Conservation (phyloP, 2,113 vertebrate species). For the Baryphthengus martii region DNA sequence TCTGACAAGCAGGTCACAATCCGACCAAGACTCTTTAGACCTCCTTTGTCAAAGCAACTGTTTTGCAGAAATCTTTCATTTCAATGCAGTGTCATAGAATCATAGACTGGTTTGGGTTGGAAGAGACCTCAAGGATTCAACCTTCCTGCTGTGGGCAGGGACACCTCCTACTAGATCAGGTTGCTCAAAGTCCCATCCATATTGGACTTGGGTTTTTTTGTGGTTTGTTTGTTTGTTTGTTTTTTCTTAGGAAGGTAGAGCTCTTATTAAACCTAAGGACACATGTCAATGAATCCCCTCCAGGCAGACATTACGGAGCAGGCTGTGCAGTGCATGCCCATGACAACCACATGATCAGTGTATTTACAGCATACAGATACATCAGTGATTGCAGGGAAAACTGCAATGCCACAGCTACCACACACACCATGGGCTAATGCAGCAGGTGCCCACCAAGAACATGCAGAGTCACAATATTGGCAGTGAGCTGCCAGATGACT, state of each 20-base stretch:
- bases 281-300: not conserved
- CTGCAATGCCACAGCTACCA: not conserved
- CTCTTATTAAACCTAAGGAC: not conserved
- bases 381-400: not conserved
- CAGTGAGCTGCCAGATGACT: not conserved
- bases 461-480: slow-evolving; percentile 2
- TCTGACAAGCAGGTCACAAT: not conserved
- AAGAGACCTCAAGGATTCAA: not conserved
- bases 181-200: not conserved
- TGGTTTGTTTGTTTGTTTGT: not conserved
- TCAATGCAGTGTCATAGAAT: not conserved
- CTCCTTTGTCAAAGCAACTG: not conserved
- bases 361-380: slow-evolving; percentile 24
- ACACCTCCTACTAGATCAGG: not conserved
- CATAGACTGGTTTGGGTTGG: not conserved
- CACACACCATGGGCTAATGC: not conserved
- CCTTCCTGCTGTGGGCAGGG: not conserved
- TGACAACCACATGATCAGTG: not conserved
- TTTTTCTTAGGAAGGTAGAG: not conserved
- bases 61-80: not conserved
- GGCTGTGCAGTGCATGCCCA: not conserved
- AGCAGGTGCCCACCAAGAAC: not conserved
- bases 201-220: not conserved
- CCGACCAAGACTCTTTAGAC: not conserved
- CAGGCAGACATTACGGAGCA: not conserved